Conservation (phyloP, 1,140 invertebrate species). For the Macrostomum lignano region DNA sequence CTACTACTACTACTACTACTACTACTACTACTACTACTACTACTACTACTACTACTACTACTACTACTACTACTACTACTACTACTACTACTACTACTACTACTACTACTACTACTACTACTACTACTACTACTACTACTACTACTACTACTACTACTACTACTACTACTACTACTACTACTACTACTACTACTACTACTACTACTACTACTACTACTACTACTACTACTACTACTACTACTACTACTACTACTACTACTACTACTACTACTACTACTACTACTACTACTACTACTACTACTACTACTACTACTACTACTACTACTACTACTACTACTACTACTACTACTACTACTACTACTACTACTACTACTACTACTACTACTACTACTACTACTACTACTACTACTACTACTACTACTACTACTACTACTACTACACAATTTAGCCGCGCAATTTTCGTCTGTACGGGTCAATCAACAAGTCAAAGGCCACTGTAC, state of each 20-base stretch:
- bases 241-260: slow-evolving; percentile 2
- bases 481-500: too few relatives aligned
- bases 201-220: slow-evolving; percentile 2
- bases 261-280: slow-evolving; percentile 2
- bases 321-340: slow-evolving; percentile 2
- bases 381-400: slow-evolving; percentile 2
- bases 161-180: slow-evolving; percentile 2
- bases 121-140: slow-evolving; percentile 2
- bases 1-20: slow-evolving; percentile 2
- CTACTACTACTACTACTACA: slow-evolving; percentile 1
- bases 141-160: slow-evolving; percentile 2
- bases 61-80: slow-evolving; percentile 2
- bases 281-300: slow-evolving; percentile 2
- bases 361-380: slow-evolving; percentile 2
- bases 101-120: slow-evolving; percentile 2
- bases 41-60: slow-evolving; percentile 2
- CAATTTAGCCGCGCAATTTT: too few relatives aligned
- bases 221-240: slow-evolving; percentile 2
- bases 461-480: too few relatives aligned
- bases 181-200: slow-evolving; percentile 2
- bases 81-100: slow-evolving; percentile 2
- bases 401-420: slow-evolving; percentile 2
- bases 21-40: slow-evolving; percentile 2
- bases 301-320: slow-evolving; percentile 2
- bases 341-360: slow-evolving; percentile 2